Evolutionary conservation across 2,888 invertebrate species (phyloP), one percentile per base, ranked within the genome.

Genomic region (Parascotia fuliginaria): DNA sequence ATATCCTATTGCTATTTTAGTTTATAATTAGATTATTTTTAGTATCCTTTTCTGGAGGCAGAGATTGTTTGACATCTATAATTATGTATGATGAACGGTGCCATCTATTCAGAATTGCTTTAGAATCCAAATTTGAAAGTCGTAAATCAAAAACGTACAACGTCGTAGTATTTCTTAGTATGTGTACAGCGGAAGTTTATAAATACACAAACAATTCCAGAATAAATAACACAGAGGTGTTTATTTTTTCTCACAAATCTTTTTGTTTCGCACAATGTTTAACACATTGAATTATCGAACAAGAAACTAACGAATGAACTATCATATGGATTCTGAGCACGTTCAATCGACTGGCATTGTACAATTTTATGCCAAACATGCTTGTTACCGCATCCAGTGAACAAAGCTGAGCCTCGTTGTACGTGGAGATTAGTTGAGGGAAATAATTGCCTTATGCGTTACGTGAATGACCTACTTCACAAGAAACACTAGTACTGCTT

Each of bases 381-480:
- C 62, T 47, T 53, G 62, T 79, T 77, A 76, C 75, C 58, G 72
- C 71, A 74, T 59, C 58, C 50, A 41, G 48, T 60, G 58, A 64
- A 70, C 65, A 70, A 68, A 62, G 48, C 56, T 51, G 29, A 33
- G 39, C 45, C 51, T 58, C 34, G 42, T 42, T 45, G 33, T 29
- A 63, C 60, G 60, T 50, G 52, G 44, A 63, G 60, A 71, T 72
- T 75, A 67, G 47, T 68, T 70, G 59, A 55, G 54, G 72, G 59
- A 72, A 76, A 73, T 76, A 75, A 76, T 74, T 59, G 65, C 62
- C 61, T 66, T 54, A 62, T 43, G 44, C 37, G 64, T 77, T 75
- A 75, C 68, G 69, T 75, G 67, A 60, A 43, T 42, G 70, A 55
- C 70, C 68, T 40, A 76, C 62, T 71, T 73, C 59, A 28, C 22